These are phyloP conservation scores for Columbina picui DNA, from an alignment of 2,113 vertebrate species.

Conservation along the genomic window DNA sequence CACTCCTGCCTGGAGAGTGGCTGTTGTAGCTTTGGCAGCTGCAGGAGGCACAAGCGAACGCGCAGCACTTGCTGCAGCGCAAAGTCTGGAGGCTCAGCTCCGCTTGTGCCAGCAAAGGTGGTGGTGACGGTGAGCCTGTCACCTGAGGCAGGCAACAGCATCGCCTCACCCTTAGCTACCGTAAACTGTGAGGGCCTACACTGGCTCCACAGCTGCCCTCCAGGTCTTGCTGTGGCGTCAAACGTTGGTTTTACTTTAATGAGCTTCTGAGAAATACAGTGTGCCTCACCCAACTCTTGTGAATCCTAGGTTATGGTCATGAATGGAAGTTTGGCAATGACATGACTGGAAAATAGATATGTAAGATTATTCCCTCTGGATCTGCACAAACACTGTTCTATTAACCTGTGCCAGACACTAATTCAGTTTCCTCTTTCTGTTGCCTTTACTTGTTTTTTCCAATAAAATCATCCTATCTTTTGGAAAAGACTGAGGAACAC, in stretches of 20 bases:
- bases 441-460: slow-evolving; percentile 14
- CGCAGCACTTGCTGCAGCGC: neutral
- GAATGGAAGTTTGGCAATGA: neutral
- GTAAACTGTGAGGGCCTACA: too few species aligned
- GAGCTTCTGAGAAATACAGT: neutral
- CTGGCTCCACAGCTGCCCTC: too few species aligned
- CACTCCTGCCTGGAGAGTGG: fast-evolving
- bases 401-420: neutral
- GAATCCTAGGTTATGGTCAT: neutral
- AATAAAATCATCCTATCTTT: neutral
- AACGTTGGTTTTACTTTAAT: fast-evolving
- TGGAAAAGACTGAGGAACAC: neutral
- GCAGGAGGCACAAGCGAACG: neutral
- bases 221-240: neutral
- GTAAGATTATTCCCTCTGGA: neutral
- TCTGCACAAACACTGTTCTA: neutral
- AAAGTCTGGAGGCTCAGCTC: neutral
- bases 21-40: neutral
- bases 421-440: neutral
- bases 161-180: too few species aligned
- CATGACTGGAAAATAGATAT: neutral
- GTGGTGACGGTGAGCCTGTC: neutral
- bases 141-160: neutral
- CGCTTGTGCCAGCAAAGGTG: neutral
- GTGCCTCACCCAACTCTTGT: neutral